These are phyloP conservation scores for Stenchaetothrips biformis DNA, from an alignment of 2,888 invertebrate genomes.

Conservation along the genomic window DNA sequence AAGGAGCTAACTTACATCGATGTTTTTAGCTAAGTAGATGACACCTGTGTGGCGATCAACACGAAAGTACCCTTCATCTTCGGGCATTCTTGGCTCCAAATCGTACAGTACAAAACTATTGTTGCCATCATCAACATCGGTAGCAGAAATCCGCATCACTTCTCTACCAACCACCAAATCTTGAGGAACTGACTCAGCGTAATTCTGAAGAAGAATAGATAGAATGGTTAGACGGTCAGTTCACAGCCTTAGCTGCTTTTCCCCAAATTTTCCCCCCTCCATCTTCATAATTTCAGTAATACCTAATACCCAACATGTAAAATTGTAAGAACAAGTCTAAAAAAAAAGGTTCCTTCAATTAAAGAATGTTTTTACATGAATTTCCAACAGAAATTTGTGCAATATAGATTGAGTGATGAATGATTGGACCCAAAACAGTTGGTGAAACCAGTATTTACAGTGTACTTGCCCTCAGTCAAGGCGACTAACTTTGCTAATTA, in stretches of 20 bases:
- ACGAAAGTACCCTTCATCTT: conserved; percentile 64
- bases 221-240: background rate
- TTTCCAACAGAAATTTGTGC: background rate
- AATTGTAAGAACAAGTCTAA: background rate
- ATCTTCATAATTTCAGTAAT: background rate
- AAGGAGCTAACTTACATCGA: conserved; percentile 54
- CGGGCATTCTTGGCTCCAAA: conserved; percentile 48
- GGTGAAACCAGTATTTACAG: too few relatives aligned
- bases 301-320: too few relatives aligned
- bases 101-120: conserved; percentile 79
- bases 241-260: too few relatives aligned
- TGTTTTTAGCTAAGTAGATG: conserved; percentile 64
- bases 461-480: background rate
- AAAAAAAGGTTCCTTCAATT: background rate
- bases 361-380: background rate
- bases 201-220: conserved; percentile 50
- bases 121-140: conserved; percentile 85
- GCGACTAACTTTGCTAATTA: background rate
- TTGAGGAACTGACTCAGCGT: conserved; percentile 74
- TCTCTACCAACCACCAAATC: conserved; percentile 66
- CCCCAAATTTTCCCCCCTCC: background rate
- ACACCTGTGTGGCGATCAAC: conserved; percentile 80
- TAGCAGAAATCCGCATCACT: conserved; percentile 86
- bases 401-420: background rate
- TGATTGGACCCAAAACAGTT: too few relatives aligned